Base-by-base conservation (phyloP, 2,113 vertebrate genomes). In the Monarcha castaneiventris region DNA sequence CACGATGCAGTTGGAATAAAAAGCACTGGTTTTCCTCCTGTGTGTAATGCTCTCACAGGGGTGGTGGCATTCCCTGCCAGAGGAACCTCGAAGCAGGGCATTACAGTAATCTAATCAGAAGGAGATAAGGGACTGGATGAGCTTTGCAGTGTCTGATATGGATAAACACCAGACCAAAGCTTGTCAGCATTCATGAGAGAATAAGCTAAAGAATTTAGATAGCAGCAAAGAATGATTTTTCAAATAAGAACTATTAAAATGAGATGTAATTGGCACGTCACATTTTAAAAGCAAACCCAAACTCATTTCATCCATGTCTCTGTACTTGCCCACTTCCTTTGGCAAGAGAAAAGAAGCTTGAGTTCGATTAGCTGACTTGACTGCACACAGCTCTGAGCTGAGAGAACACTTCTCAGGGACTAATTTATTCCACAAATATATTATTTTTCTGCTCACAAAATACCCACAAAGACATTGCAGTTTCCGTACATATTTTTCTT, bases 71-170 rank as follows among this genome's bases (percentile, higher is more conserved):
- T 71, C 80, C 67, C 67, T 91, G 68, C 22, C 78, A 72, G 77
- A 58, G 62, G 48, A 88, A 43, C 27, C 61, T 73, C 1, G 0
- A 7, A 10, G 5, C 48, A 87, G 92, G 93, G 69, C 91, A 78
- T 89, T 96, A 77, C 5, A 3, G 72, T 63, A 91, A 97, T 97
- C 95, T 97, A 97, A 98, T 97, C 96, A 96, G 81, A 82, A 87
- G 80, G 87, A 96, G 94, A 97, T 97, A 98, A 97, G 79, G 68
- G 87, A 30, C 81, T 94, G 85, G 87, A 96, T 94, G 54, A 92
- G 80, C 74, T 97, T 97, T 95, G 90, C 91, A 78, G 86, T 72
- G 89, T 87, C 93, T 68, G 89, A 95, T 89, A 84, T 29, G 94
- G 96, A 96, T 96, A 97, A 97, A 97, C 71, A 96, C 92, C 94